phyloP scores from a whole-genome alignment of 2,113 vertebrate species.

The Tragulus kanchil region DNA sequence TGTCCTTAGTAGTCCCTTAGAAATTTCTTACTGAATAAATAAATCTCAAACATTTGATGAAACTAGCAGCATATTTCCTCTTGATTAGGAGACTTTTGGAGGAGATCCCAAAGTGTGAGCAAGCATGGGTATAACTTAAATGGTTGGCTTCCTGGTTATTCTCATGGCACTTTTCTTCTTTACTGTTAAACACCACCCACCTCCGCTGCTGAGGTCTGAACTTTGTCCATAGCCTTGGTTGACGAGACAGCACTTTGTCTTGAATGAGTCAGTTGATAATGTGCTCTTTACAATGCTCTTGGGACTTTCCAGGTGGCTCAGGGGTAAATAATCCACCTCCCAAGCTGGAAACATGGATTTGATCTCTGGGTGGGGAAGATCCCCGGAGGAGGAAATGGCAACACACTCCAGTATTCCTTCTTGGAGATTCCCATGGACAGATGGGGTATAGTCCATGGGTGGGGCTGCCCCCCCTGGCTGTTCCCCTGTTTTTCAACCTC shows the following conservation, averaged over 20 bases:
- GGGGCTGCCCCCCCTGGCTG: too few relatives aligned
- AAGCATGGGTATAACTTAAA: neutral
- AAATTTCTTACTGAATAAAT: conserved; percentile 29
- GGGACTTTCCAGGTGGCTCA: neutral
- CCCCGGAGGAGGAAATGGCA: neutral
- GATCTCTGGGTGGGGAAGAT: neutral
- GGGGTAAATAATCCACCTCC: neutral
- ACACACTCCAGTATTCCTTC: neutral
- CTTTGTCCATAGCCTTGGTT: neutral
- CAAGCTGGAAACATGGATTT: neutral
- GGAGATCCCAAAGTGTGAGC: neutral
- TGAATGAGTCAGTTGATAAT: neutral
- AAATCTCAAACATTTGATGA: neutral
- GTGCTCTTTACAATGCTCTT: neutral
- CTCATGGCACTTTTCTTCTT: neutral
- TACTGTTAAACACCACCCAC: neutral
- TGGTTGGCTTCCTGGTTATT: neutral
- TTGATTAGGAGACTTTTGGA: neutral
- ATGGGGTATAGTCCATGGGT: neutral
- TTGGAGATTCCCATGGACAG: neutral
- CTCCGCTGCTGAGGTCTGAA: neutral
- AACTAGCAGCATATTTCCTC: neutral
- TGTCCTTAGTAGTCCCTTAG: neutral
- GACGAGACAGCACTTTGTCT: neutral
- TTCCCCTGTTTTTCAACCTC: too few relatives aligned